These are phyloP conservation scores for Hipparchia sbordonii DNA, from an alignment of 2,888 invertebrate genomes.

Conservation along the genomic window DNA sequence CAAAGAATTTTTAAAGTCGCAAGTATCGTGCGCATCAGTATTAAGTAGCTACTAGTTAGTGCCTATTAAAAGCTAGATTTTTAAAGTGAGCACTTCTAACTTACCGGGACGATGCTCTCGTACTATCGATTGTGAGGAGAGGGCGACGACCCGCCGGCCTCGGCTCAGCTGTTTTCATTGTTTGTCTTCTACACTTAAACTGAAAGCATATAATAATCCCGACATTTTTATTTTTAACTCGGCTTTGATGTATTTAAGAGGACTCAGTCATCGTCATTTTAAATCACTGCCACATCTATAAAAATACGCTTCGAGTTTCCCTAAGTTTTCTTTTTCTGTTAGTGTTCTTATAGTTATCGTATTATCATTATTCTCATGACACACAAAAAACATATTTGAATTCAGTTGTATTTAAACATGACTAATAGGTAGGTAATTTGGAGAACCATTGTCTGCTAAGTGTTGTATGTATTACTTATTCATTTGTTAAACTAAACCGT, in stretches of 20 bases:
- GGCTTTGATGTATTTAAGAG: constrained; percentile 2
- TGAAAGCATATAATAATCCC: constrained; percentile 2
- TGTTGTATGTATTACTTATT: not conserved
- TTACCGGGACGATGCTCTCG: constrained; percentile 36
- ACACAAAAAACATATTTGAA: constrained; percentile 11
- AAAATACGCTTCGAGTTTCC: not conserved
- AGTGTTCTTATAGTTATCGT: constrained; percentile 10
- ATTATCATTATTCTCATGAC: constrained; percentile 11
- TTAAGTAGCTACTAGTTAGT: too few species aligned
- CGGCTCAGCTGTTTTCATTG: constrained; percentile 40
- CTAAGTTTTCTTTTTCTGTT: not conserved
- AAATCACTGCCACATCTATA: constrained; percentile 3
- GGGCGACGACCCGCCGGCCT: constrained; percentile 45
- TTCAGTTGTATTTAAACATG: not conserved
- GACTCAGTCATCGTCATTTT: not conserved
- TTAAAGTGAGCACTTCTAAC: constrained; percentile 23
- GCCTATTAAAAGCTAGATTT: constrained; percentile 1
- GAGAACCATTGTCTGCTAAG: not conserved
- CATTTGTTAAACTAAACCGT: not conserved
- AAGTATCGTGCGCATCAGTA: too few species aligned
- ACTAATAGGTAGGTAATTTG: constrained; percentile 4
- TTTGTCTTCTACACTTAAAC: constrained; percentile 20
- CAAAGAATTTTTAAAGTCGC: too few species aligned
- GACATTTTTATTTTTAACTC: constrained; percentile 15
- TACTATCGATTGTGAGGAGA: constrained; percentile 68